Percentiles rank a stretch among this genome's conserved stretches.
Evolutionary conservation across 2,797 vertebrate species (phyloP).

Genomic region (Echiichthys vipera): DNA sequence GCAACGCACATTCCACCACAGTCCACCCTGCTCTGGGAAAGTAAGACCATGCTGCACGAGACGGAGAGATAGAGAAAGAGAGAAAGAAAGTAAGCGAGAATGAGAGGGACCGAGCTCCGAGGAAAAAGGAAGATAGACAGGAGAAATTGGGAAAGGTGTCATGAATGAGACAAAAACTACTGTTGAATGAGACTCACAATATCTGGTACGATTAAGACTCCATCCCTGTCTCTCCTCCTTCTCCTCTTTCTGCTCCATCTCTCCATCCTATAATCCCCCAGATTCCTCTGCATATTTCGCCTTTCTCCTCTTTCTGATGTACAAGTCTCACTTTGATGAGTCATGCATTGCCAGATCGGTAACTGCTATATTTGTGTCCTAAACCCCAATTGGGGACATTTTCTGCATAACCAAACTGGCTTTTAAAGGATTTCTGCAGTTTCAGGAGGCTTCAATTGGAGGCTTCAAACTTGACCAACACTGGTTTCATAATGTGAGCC

Average conservation of each 20-base stretch:
- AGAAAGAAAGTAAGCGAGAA: conserved; percentile 9
- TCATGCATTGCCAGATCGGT: conserved; percentile 54
- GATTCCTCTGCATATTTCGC: conserved; percentile 47
- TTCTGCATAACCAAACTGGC: conserved; percentile 38
- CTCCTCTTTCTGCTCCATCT: conserved; percentile 5
- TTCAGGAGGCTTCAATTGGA: conserved; percentile 31
- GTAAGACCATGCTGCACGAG: conserved; percentile 68
- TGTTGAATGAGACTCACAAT: conserved; percentile 10
- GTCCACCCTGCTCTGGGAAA: conserved; percentile 91
- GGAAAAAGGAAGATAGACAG: conserved; percentile 58
- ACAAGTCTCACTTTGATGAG: conserved; percentile 63
- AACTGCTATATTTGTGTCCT: conserved; percentile 47
- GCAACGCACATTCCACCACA: conserved; percentile 89
- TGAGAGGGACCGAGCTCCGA: conserved; percentile 3
- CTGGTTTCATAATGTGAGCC: conserved; percentile 23
- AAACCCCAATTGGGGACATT: conserved; percentile 33
- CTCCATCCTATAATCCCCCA: conserved; percentile 43
- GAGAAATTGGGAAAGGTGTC: conserved; percentile 26
- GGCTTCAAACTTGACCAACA: conserved; percentile 30
- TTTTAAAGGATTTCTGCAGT: conserved; percentile 58
- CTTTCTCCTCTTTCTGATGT: conserved; percentile 36
- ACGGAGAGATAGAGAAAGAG: conserved; percentile 14
- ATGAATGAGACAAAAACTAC: conserved; percentile 21
- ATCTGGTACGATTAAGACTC: conserved; percentile 8
- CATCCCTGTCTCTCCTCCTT: conserved; percentile 27